Evolutionary conservation across 2,888 invertebrate species (phyloP).

Genomic region (Cataglyphis cursor): DNA sequence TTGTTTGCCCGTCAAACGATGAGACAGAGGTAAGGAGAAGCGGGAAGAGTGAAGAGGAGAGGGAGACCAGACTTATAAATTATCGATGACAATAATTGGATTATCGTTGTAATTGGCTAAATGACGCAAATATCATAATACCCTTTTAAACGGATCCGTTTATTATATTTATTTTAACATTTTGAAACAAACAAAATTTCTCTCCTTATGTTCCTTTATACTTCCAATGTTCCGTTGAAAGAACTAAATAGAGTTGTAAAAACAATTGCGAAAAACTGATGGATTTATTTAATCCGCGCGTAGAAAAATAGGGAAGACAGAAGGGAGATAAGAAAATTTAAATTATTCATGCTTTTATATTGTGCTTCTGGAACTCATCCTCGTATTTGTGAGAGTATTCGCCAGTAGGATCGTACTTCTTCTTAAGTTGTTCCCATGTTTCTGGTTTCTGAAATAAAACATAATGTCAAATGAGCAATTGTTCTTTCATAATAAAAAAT

Average conservation of each 20-base stretch:
- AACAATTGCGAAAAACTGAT: background rate
- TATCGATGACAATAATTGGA: slow-evolving; percentile 20
- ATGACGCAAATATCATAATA: background rate
- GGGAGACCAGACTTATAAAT: background rate
- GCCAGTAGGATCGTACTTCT: slow-evolving; percentile 91
- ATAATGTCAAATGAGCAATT: slow-evolving; percentile 20
- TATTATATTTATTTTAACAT: slow-evolving; percentile 7
- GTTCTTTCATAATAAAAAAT: background rate
- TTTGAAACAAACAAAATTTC: slow-evolving; percentile 8
- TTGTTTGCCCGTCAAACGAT: slow-evolving; percentile 1
- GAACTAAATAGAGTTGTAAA: background rate
- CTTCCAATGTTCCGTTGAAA: background rate
- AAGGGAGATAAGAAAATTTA: slow-evolving; percentile 42
- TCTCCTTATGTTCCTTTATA: background rate
- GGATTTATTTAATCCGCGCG: slow-evolving; percentile 29
- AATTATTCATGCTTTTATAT: slow-evolving; percentile 47
- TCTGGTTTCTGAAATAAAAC: slow-evolving; percentile 83
- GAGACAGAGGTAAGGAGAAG: background rate
- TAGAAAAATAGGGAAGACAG: background rate
- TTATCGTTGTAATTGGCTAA: background rate
- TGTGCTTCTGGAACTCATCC: slow-evolving; percentile 77
- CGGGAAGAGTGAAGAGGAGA: background rate
- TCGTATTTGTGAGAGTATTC: slow-evolving; percentile 90
- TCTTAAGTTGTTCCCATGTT: slow-evolving; percentile 90
- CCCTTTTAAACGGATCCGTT: background rate